phyloP scores from a whole-genome alignment of 2,113 vertebrate genomes.

The Brachyhypopomus occidentalis region DNA sequence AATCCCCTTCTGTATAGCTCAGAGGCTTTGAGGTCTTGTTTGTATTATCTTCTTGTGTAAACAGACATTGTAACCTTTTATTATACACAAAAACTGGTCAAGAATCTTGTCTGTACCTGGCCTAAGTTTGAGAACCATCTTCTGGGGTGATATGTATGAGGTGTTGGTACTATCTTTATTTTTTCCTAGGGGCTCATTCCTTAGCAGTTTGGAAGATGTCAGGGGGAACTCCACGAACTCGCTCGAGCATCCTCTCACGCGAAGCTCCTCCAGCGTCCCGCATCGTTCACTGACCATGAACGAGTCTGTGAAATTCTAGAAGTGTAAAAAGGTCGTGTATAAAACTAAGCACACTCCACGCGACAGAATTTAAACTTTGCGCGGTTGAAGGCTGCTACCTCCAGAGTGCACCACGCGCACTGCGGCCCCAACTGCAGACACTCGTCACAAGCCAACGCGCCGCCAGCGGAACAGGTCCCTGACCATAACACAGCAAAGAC shows the following conservation, averaged over 20 bases:
- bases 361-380: too few species aligned
- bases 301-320: constrained; percentile 89
- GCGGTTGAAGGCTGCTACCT: constrained; percentile 75
- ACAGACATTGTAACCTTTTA: not conserved
- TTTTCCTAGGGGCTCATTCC: constrained; percentile 77
- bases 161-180: constrained; percentile 70
- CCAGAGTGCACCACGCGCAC: constrained; percentile 94
- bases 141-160: constrained; percentile 92
- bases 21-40: not conserved
- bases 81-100: not conserved
- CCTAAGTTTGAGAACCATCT: constrained; percentile 82
- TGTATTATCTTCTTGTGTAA: not conserved
- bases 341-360: too few species aligned
- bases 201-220: constrained; percentile 77
- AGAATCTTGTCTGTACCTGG: constrained; percentile 73
- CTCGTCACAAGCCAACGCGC: constrained; percentile 83
- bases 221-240: constrained; percentile 81
- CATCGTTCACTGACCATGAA: constrained; percentile 82
- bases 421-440: constrained; percentile 87
- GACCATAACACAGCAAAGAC: constrained; percentile 33
- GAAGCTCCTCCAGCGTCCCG: constrained; percentile 79
- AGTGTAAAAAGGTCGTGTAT: not conserved
- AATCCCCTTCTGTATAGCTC: not conserved
- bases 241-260: constrained; percentile 81
- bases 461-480: constrained; percentile 83